Conservation (phyloP, 2,113 vertebrate genomes). For the Zapus hudsonius region DNA sequence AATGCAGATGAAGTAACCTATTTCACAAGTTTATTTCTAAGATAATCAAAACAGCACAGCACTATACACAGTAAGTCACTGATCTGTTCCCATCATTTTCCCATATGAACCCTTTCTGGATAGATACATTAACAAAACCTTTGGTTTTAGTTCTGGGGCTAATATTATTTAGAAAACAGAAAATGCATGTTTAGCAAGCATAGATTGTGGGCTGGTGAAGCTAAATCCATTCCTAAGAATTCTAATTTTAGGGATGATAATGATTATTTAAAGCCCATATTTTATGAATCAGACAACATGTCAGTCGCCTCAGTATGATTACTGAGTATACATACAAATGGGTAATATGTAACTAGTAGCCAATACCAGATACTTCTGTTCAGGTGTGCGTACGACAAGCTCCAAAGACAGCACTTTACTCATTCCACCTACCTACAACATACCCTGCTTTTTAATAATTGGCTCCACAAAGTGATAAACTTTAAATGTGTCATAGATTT, state of each 20-base stretch:
- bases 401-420: background rate
- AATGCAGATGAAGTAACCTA: background rate
- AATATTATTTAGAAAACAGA: slow-evolving; percentile 29
- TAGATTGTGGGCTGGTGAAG: background rate
- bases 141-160: slow-evolving; percentile 18
- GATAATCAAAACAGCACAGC: background rate
- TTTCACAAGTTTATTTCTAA: background rate
- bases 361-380: background rate
- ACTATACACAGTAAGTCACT: background rate
- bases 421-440: background rate
- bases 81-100: background rate
- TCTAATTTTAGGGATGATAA: background rate
- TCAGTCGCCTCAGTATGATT: background rate
- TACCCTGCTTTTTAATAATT: background rate
- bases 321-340: too few species aligned
- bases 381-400: background rate
- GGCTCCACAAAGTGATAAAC: background rate
- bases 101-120: slow-evolving; percentile 6
- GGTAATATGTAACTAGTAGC: background rate
- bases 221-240: slow-evolving; percentile 15
- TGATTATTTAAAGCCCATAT: background rate
- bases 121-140: background rate
- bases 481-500: slow-evolving; percentile 8
- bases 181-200: slow-evolving; percentile 18
- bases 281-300: slow-evolving; percentile 29